Evolutionary conservation across 2,113 vertebrate genomes (phyloP), one percentile per base, ranked within the genome.

Genomic region (Mustela nigripes): DNA sequence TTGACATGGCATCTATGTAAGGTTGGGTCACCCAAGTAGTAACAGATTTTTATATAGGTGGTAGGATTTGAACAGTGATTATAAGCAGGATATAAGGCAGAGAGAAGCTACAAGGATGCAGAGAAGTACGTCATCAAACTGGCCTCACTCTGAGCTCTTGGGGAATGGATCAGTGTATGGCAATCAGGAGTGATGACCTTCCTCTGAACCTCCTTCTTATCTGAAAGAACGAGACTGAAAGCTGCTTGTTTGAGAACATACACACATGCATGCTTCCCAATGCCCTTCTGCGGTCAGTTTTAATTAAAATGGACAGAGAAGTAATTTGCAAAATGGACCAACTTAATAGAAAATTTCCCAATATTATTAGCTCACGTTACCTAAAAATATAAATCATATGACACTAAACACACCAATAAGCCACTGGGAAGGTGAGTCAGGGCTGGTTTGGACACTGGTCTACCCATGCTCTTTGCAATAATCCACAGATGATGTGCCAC

Each of bases 281-380:
- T 63, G 56, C 12, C 50, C 16, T 91, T 95, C 3, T 39, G 21
- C 1, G 12, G 28, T n/a, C 42, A 76, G 19, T 36, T 86, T 83
- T 80, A 28, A 87, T 56, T 74, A 80, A 87, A 83, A 86, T 79
- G 36, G 50, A 74, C 24, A 36, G 28, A 65, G 2, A 31, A 85
- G 69, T 91, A 50, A 90, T 78, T 4, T 26, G 79, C 33, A 15
- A 42, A 56, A 84, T 53, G 4, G 16, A 85, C 45, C 15, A 16
- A 94, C 42, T 90, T 85, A 71, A 82, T 81, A 42, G 60, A 93
- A 93, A 53, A 12, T 36, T 74, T 84, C n/a, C 21, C 89, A 63
- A 5, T 73, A 79, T 67, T 62, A 79, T 94, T 78, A 89, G 31
- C 16, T 19, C 9, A 26, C 74, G 24, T 74, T 78, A 48, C 15